phyloP scores from a whole-genome alignment of 2,113 vertebrate species.

The Pitta sordida region DNA sequence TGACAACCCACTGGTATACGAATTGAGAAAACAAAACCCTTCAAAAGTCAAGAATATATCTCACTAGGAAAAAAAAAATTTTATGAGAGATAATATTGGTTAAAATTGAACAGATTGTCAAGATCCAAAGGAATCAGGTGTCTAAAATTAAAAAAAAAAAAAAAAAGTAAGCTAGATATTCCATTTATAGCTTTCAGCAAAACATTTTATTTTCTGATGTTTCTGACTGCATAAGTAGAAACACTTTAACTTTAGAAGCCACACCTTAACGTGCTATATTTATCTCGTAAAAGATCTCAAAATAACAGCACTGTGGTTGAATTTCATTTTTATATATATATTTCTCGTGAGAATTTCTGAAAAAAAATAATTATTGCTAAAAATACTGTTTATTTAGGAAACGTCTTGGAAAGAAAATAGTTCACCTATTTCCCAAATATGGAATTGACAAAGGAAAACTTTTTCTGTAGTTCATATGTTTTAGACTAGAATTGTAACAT shows the following conservation, averaged over 20 bases:
- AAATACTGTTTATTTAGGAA: neutral
- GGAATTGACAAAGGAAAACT: neutral
- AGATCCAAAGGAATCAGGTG: neutral
- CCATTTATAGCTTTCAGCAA: slow-evolving; percentile 29
- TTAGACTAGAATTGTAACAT: neutral
- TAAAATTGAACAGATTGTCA: neutral
- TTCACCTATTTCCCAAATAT: neutral
- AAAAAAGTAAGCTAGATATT: neutral
- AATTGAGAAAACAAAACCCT: neutral
- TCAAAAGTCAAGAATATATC: neutral
- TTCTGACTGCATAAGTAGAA: slow-evolving; percentile 47
- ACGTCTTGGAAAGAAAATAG: neutral
- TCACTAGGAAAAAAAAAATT: neutral
- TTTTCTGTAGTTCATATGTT: neutral
- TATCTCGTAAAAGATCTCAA: slow-evolving; percentile 74
- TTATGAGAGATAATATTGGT: neutral
- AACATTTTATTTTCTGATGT: slow-evolving; percentile 58
- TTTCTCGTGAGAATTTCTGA: slow-evolving; percentile 39
- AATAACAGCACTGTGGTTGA: slow-evolving; percentile 69
- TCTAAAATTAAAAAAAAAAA: neutral
- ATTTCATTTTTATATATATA: slow-evolving; percentile 61
- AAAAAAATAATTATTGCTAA: neutral
- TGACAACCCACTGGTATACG: neutral
- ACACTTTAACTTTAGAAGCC: slow-evolving; percentile 68
- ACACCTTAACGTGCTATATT: slow-evolving; percentile 67